Evolutionary conservation across 2,888 invertebrate species (phyloP).

Genomic region (Ophioninae sp.): DNA sequence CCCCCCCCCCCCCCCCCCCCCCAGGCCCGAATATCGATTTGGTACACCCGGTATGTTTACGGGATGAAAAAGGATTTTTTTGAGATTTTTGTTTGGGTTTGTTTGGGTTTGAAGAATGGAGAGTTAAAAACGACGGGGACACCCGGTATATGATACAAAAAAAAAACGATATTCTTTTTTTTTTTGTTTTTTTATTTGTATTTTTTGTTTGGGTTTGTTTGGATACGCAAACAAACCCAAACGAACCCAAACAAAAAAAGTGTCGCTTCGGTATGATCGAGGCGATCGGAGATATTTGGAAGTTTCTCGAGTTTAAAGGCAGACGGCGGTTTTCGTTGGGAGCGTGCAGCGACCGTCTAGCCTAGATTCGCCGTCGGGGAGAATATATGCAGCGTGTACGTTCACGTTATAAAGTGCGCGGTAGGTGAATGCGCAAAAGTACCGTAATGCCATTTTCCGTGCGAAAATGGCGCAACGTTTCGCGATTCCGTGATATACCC

Average conservation of each 20-base stretch:
- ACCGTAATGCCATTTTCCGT: conserved; percentile 76
- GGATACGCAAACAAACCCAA: too few species aligned
- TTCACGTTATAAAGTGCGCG: conserved; percentile 32
- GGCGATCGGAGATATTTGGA: conserved; percentile 55
- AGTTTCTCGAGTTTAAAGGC: conserved; percentile 42
- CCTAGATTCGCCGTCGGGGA: conserved; percentile 72
- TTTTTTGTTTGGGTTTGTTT: too few species aligned
- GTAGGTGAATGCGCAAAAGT: conserved; percentile 73
- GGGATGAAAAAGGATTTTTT: too few species aligned
- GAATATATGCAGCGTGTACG: conserved; percentile 60
- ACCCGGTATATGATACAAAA: too few species aligned
- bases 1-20: too few species aligned
- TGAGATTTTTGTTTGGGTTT: too few species aligned
- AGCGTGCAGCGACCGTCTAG: conserved; percentile 65
- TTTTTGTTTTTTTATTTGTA: too few species aligned
- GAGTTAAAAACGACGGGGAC: too few species aligned
- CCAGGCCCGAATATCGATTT: too few species aligned
- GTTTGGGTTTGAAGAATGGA: too few species aligned
- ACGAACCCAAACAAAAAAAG: background rate
- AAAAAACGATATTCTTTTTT: too few species aligned
- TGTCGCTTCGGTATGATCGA: background rate
- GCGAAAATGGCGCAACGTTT: conserved; percentile 74
- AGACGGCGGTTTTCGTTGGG: conserved; percentile 32
- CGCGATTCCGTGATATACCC: conserved; percentile 76
- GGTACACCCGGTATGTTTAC: too few species aligned